Base-by-base conservation (phyloP, 2,888 invertebrate species). In the Iselma pallidipennis region DNA sequence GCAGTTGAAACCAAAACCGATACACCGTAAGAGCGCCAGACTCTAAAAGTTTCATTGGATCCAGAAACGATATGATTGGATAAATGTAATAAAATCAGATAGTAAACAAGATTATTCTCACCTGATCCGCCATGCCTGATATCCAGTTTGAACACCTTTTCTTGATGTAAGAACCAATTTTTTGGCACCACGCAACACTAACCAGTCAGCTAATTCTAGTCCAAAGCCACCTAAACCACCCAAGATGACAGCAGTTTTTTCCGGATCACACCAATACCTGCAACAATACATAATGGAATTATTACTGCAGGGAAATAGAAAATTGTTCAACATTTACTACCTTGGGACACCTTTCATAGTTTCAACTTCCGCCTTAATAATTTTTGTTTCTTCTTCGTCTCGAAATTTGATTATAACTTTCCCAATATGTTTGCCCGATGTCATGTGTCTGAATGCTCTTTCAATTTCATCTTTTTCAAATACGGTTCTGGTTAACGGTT, bases 401-500 rank as follows among this genome's bases (percentile, higher is more conserved):
- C 77, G 63, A 23, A 80, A 70, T 72, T 83, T 76, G 23, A 85
- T 75, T n/a, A 85, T 59, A 1, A 84, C 82, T 83, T 95, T 95
- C 52, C 94, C 94, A 55, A 91, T 89, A 76, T 94, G 94, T 78
- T 92, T 92, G 26, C 92, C 88, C 19, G 84, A 82, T 0, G 86
- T 84, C 79, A 89, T 83, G 61, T 82, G 85, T 62, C n/a, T n/a
- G n/a, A n/a, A n/a, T n/a, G n/a, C n/a, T n/a, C n/a, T n/a, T n/a
- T n/a, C n/a, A n/a, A n/a, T n/a, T n/a, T n/a, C n/a, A n/a, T n/a
- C n/a, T n/a, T n/a, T n/a, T n/a, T n/a, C n/a, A n/a, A n/a, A n/a
- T n/a, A n/a, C n/a, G n/a, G n/a, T n/a, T n/a, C n/a, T n/a, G n/a
- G n/a, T n/a, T n/a, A n/a, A n/a, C n/a, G n/a, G n/a, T n/a, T n/a